Base-by-base conservation (phyloP, 53 echinoderm and acorn worm species). In the Temnopleurus reevesii region DNA sequence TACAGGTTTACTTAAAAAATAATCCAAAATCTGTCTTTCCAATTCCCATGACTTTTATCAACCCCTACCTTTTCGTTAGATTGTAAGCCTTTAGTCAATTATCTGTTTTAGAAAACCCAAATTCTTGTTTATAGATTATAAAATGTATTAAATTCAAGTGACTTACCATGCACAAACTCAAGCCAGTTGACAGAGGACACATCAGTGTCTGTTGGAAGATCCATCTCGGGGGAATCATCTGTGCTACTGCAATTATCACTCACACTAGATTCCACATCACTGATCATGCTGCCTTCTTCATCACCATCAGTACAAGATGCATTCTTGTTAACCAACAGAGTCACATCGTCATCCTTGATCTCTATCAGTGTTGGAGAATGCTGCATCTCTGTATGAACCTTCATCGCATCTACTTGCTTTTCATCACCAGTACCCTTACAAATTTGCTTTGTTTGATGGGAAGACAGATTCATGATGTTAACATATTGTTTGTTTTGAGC, bases 121-220 rank as follows among this genome's bases (percentile, higher is more conserved):
- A n/a, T n/a, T n/a, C n/a, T n/a, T n/a, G n/a, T n/a, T n/a, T n/a
- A n/a, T n/a, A n/a, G n/a, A n/a, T n/a, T n/a, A n/a, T n/a, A n/a
- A n/a, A n/a, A n/a, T n/a, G n/a, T n/a, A n/a, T n/a, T n/a, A n/a
- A n/a, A n/a, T n/a, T n/a, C n/a, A 51, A 10, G 53, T 10, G 9
- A 51, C 47, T 30, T 79, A 79, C 79, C 49, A 29, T 79, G 79
- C 31, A 79, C 49, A 79, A 79, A 79, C 9, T 49, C 79, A 18
- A 47, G 49, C 79, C 79, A 79, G 49, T 79, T 79, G 79, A 46
- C 28, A n/a, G 49, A 79, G 4, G 71, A 71, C 23, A 41, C 71
- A 71, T 71, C 8, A 23, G 71, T 38, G 21, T 21, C 41, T 71
- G 38, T 3, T 41, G 9, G 8, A 2, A 49, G 79, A 49, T 46